Base-by-base conservation (phyloP, 2,888 invertebrate species). In the Cephus spinipes region DNA sequence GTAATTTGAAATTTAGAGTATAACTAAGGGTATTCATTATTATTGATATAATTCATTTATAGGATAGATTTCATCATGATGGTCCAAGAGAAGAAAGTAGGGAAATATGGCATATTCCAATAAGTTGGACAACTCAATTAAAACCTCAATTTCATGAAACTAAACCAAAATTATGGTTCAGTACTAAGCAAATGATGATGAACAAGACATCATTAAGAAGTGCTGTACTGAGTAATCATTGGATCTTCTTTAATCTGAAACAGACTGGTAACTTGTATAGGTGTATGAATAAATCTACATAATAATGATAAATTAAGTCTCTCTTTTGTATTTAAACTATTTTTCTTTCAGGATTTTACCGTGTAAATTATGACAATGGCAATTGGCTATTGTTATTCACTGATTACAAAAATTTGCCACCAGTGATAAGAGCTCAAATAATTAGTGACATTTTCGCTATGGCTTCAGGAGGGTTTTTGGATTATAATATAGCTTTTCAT, bases 371-470 rank as follows among this genome's bases (percentile, higher is more conserved):
- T 85, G 95, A 95, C 84, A 90, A 92, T 78, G 85, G 89, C 12
- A 95, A 94, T 79, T 95, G 95, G 95, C 89, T 92, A 79, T 89
- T 92, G 12, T 87, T 95, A 23, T 93, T 93, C 34, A 90, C 92
- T 68, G 92, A 94, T 4, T 94, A 94, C 73, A 92, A 93, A 86
- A 84, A 85, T 1, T 92, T 96, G 74, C 93, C 94, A 6, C 90
- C 93, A 0, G 91, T 94, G 1, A 94, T 94, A 79, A 92, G 95
- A 81, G 95, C 95, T 0, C 95, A 96, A 87, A 89, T 97, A 23
- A 91, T 97, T 68, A 94, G 95, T 84, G 96, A 97, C 90, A 93
- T 95, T 0, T 92, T 94, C 86, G 93, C 94, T 81, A 89, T 94
- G 79, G 94, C 94, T 0, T 92, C 93, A 78, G 93, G 93, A 0